Base-by-base conservation (phyloP, 1,140 invertebrate genomes). In the Sarcophaga bullata region DNA sequence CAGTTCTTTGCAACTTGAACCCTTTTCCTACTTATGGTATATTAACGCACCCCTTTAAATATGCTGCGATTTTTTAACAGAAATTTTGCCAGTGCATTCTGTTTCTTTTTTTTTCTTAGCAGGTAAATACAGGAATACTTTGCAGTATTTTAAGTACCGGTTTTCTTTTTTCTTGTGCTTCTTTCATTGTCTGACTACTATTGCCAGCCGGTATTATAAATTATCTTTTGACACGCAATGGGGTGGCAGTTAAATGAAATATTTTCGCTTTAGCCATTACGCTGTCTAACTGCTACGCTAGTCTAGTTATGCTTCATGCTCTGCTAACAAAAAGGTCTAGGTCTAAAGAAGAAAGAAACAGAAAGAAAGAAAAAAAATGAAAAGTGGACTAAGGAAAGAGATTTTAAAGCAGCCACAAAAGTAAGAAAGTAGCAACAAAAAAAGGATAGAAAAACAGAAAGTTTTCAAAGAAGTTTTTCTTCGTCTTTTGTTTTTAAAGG, bases 141-240 rank as follows among this genome's bases (percentile, higher is more conserved):
- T 37, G 25, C 25, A 37, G 25, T 37, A 37, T 37, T 37, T 37
- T 37, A 37, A 37, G 4, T 37, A 4, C 25, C 25, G 25, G n/a
- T n/a, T 62, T 19, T 13, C 19, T 68, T 68, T 62, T 68, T n/a
- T n/a, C n/a, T n/a, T n/a, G n/a, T 6, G 13, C 15, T 58, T 37
- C 25, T 58, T 58, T 7, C 54, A 13, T n/a, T 68, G 62, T 68
- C 62, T 68, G n/a, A n/a, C 17, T 25, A n/a, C 17, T 25, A 68
- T 52, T 78, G 17, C 48, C 25, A 50, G 48, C 8, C 19, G 17
- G 62, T 25, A 50, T 50, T 50, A 78, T 78, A 78, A 78, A 78
- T 78, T 78, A 50, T 15, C 48, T 6, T 50, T 78, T 78, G 75
- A 17, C 75, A 78, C 75, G 75, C 75, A 48, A 78, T 78, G 11